Evolutionary conservation across 2,888 invertebrate species (phyloP), one percentile per base, ranked within the genome.

Genomic region (Perizoma affinitatum): DNA sequence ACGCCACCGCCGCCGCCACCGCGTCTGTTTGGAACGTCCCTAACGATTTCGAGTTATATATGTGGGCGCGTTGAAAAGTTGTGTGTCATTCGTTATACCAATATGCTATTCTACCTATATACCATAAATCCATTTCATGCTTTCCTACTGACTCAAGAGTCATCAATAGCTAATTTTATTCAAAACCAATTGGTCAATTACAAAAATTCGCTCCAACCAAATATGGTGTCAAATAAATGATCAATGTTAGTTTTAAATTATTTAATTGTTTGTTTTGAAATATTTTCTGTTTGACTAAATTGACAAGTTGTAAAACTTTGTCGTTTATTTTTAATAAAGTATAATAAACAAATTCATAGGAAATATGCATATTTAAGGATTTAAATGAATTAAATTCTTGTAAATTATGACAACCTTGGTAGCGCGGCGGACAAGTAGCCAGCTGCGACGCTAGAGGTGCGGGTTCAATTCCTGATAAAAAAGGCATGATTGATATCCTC

Each of bases 271-370:
- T 52, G 36, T 62, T 58, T 57, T 50, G 51, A 47, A 33, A 61
- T 62, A 67, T 69, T 66, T 68, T 63, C 61, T 61, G 45, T 66
- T 66, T 63, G 59, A 47, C 51, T 58, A 61, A 66, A 69, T 65
- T 63, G 69, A 67, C 67, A 57, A 66, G 67, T 59, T 61, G 63
- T 69, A 67, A 67, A 69, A 66, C 11, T 65, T 61, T 50, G 44
- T 52, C 67, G 53, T 54, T 67, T 67, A 66, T 67, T 60, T 53
- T 45, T 64, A 65, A 69, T 67, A 65, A 56, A 53, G 52, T 33
- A 35, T 54, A 46, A 35, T 54, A 46, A 54, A 53, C 34, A 46
- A 44, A 47, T 53, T 44, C 35, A 40, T 58, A 54, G 35, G 43
- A 50, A 33, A 48, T 36, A 35, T 10, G 53, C 49, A 49, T 33